A percentile compares a stretch with the other conserved stretches of the same genome.
These are phyloP conservation scores for Ahaetulla prasina DNA, from an alignment of 2,113 vertebrate species.

Conservation along the genomic window DNA sequence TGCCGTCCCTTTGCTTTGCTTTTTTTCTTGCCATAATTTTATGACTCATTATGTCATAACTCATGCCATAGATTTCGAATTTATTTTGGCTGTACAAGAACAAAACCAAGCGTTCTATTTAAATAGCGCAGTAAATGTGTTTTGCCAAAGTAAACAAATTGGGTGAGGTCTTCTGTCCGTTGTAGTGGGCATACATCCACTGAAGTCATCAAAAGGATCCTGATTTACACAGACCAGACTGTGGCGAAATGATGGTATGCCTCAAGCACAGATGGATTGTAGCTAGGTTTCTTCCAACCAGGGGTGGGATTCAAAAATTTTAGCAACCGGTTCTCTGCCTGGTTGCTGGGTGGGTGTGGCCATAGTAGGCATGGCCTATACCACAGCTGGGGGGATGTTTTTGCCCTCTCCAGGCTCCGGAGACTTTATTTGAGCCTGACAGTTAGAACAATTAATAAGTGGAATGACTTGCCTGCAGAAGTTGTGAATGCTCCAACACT, in stretches of 20 bases:
- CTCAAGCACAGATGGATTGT: slow-evolving; percentile 9
- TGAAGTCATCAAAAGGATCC: slow-evolving; percentile 1
- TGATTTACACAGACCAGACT: slow-evolving; percentile 19
- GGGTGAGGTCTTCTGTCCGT: background rate
- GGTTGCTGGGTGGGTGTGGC: too few relatives aligned
- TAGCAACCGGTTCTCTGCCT: too few relatives aligned
- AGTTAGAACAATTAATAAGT: too few relatives aligned
- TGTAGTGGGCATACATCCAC: background rate
- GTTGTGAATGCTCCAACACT: too few relatives aligned
- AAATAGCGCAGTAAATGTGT: background rate
- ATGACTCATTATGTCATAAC: slow-evolving; percentile 27
- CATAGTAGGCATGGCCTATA: too few relatives aligned
- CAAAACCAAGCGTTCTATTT: slow-evolving; percentile 13
- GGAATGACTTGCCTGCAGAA: too few relatives aligned
- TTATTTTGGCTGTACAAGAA: background rate
- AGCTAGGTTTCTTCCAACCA: background rate
- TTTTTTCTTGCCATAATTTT: slow-evolving; percentile 44
- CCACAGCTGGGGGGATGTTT: too few relatives aligned
- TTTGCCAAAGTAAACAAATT: background rate
- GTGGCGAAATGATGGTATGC: background rate
- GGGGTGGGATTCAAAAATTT: too few relatives aligned
- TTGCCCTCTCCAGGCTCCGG: too few relatives aligned
- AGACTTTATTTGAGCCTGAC: too few relatives aligned
- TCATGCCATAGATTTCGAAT: slow-evolving; percentile 9
- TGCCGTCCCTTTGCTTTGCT: slow-evolving; percentile 22